phyloP scores from a whole-genome alignment of 2,888 invertebrate species.

The Melitaea athalia region DNA sequence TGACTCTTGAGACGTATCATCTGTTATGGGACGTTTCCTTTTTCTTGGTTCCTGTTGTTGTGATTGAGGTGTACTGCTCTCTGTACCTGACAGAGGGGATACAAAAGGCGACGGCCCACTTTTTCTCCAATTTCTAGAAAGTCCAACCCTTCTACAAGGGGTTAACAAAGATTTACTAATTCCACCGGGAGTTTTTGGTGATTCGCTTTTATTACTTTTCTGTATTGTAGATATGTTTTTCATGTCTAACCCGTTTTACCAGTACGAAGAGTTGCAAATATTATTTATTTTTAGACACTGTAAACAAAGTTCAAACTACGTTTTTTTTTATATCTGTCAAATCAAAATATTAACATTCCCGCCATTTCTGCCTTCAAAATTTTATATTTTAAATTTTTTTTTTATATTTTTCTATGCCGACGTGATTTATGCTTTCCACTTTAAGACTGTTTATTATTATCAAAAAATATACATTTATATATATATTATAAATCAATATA shows the following conservation, averaged over 20 bases:
- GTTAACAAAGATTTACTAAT: constrained; percentile 79
- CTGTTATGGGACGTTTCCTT: constrained; percentile 50
- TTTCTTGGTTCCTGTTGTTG: constrained; percentile 52
- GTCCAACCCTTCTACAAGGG: constrained; percentile 78
- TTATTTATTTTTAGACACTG: background rate
- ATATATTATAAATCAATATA: no score
- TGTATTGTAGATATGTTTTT: constrained; percentile 58
- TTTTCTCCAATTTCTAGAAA: constrained; percentile 74
- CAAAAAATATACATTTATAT: no score
- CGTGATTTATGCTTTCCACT: no score
- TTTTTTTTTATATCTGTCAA: constrained; percentile 21
- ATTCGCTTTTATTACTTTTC: constrained; percentile 50
- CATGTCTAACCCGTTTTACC: constrained; percentile 44
- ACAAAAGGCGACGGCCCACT: constrained; percentile 66
- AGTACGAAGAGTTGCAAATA: background rate
- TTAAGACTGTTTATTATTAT: no score
- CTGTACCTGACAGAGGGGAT: constrained; percentile 56
- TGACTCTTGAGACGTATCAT: constrained; percentile 33
- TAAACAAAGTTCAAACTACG: background rate
- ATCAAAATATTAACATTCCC: constrained; percentile 34
- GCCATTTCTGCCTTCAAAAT: no score
- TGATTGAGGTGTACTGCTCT: constrained; percentile 42
- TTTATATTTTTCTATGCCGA: no score
- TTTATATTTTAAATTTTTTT: no score
- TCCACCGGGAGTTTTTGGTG: constrained; percentile 75